Base-by-base conservation (phyloP, 2,797 vertebrate genomes). In the Fratercula arctica region DNA sequence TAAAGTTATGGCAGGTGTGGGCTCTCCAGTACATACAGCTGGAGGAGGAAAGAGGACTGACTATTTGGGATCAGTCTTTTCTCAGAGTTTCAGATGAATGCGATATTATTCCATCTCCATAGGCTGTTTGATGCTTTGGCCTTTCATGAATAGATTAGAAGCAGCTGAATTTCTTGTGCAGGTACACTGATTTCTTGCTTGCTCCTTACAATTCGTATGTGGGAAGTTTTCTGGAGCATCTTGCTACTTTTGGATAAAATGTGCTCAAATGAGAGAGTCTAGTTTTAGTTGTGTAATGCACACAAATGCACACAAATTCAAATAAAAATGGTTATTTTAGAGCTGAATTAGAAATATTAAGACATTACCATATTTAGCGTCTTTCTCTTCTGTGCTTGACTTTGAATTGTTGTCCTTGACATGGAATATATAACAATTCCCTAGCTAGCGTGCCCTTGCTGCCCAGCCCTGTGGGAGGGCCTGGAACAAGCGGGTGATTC, bases 331-430 rank as follows among this genome's bases (percentile, higher is more conserved):
- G 26, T 39, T 85, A 54, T 63, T 87, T 83, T 61, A 50, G n/a
- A 79, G 28, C 28, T 89, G 21, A 59, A 79, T 37, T 56, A 85
- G 60, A 67, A 61, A 37, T 69, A 53, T 18, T 54, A 35, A 66
- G 35, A 16, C 10, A 4, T 43, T n/a, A 24, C 77, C 9, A 61
- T 72, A 74, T 80, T 93, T 87, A 94, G 68, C 39, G 66, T 77
- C 50, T 75, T 45, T 37, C 18, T 75, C 6, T 53, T 72, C 45
- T 25, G 10, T 77, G 35, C 45, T 77, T 79, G 87, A 81, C 66
- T 89, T 94, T 84, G 57, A 89, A 11, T 37, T 72, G 35, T 72
- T 94, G 72, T 92, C 89, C 96, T 96, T 96, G 94, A 90, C 77
- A 17, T 19, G n/a, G 54, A 90, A 84, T 76, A 64, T 10, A 16